phyloP scores from a whole-genome alignment of 2,888 invertebrate genomes.

The Listrodromus nycthemerus region DNA sequence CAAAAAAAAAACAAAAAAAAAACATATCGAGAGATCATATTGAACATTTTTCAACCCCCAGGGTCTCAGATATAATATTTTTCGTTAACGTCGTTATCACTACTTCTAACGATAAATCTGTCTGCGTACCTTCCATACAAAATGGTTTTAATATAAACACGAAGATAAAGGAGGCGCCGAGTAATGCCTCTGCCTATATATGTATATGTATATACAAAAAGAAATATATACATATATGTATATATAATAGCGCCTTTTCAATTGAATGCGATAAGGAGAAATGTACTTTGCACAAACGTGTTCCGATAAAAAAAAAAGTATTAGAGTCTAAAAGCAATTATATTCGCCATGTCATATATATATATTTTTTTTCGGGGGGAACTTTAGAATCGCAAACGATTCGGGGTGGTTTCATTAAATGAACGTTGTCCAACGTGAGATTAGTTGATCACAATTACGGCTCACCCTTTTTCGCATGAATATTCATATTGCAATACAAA shows the following conservation, averaged over 20 bases:
- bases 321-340: slow-evolving; percentile 54
- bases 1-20: slow-evolving; percentile 35
- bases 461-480: slow-evolving; percentile 60
- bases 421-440: slow-evolving; percentile 32
- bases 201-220: slow-evolving; percentile 13
- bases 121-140: slow-evolving; percentile 65
- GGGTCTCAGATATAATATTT: slow-evolving; percentile 31
- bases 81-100: slow-evolving; percentile 38
- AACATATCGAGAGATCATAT: slow-evolving; percentile 61
- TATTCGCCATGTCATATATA: slow-evolving; percentile 45
- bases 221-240: slow-evolving; percentile 22
- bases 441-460: slow-evolving; percentile 43
- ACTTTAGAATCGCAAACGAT: neutral
- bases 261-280: slow-evolving; percentile 57
- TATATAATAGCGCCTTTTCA: slow-evolving; percentile 58
- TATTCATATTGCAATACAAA: slow-evolving; percentile 47
- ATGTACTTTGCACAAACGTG: slow-evolving; percentile 64
- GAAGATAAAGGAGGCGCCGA: slow-evolving; percentile 18
- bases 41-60: slow-evolving; percentile 40
- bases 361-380: slow-evolving; percentile 15
- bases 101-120: slow-evolving; percentile 56
- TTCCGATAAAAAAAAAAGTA: slow-evolving; percentile 51
- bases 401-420: neutral
- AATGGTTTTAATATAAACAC: slow-evolving; percentile 36
- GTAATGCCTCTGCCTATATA: neutral